phyloP scores from a whole-genome alignment of 2,797 vertebrate species.

The Poeciliopsis paucimaculata region DNA sequence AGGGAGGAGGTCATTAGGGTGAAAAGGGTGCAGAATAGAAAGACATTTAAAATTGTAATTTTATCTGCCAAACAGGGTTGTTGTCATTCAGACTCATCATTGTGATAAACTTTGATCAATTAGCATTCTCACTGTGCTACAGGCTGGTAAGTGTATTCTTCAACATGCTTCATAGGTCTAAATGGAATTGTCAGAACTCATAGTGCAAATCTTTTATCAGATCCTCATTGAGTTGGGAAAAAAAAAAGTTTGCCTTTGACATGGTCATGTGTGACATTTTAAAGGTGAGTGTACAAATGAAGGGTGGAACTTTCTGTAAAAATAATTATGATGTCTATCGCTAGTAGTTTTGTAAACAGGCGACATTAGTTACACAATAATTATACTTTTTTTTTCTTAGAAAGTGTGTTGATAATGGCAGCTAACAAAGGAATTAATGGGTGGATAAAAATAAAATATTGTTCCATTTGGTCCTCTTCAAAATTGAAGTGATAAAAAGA shows the following conservation, averaged over 20 bases:
- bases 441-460: neutral
- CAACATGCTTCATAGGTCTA: slow-evolving; percentile 23
- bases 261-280: slow-evolving; percentile 32
- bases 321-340: neutral
- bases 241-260: slow-evolving; percentile 18
- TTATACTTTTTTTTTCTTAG: neutral
- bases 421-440: neutral
- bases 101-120: slow-evolving; percentile 64
- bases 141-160: slow-evolving; percentile 52
- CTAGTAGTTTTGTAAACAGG: neutral
- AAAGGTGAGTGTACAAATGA: neutral
- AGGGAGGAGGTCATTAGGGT: slow-evolving; percentile 68
- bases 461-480: neutral
- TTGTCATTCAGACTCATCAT: slow-evolving; percentile 70
- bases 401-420: neutral
- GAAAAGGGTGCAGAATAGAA: slow-evolving; percentile 57
- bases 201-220: slow-evolving; percentile 51
- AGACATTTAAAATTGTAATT: slow-evolving; percentile 78
- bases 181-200: slow-evolving; percentile 42
- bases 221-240: slow-evolving; percentile 11
- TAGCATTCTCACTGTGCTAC: slow-evolving; percentile 55
- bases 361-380: neutral
- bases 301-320: neutral
- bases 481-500: neutral
- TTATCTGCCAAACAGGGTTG: slow-evolving; percentile 55